phyloP scores from a whole-genome alignment of 2,888 invertebrate species.

The Synergus japonicus region DNA sequence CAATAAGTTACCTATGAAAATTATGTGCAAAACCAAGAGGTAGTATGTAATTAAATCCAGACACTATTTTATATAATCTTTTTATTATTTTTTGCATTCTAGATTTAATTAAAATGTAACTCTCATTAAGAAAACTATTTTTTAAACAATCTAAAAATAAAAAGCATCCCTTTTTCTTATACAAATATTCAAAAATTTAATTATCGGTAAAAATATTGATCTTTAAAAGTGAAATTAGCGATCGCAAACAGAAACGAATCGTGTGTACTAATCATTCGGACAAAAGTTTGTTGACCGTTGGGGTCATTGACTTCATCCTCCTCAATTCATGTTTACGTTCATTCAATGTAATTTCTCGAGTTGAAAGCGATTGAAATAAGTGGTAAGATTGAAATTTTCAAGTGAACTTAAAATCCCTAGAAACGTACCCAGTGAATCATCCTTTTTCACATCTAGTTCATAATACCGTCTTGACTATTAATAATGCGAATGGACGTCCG shows the following conservation, averaged over 20 bases:
- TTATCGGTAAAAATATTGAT: neutral
- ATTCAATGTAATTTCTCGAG: conserved; percentile 30
- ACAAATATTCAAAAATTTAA: neutral
- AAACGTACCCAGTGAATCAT: neutral
- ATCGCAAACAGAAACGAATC: conserved; percentile 16
- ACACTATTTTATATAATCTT: neutral
- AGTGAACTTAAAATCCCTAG: neutral
- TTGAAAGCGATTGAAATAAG: neutral
- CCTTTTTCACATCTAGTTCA: conserved; percentile 36
- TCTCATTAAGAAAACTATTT: conserved; percentile 7
- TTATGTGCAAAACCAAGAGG: conserved; percentile 6
- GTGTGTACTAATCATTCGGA: conserved; percentile 22
- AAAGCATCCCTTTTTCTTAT: neutral
- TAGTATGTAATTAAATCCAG: neutral
- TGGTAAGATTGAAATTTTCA: neutral
- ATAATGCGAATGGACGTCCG: conserved; percentile 31
- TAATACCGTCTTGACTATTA: conserved; percentile 29
- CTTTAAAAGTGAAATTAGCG: neutral
- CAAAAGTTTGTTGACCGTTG: conserved; percentile 38
- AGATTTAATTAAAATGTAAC: neutral
- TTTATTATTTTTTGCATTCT: neutral
- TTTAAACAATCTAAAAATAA: neutral
- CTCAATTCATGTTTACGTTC: conserved; percentile 37
- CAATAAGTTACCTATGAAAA: neutral
- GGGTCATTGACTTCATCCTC: conserved; percentile 33